A percentile compares a stretch with the other conserved stretches of the same genome.
These are phyloP conservation scores for Lepisosteus osseus DNA, from an alignment of 2,113 vertebrate genomes.

Conservation along the genomic window DNA sequence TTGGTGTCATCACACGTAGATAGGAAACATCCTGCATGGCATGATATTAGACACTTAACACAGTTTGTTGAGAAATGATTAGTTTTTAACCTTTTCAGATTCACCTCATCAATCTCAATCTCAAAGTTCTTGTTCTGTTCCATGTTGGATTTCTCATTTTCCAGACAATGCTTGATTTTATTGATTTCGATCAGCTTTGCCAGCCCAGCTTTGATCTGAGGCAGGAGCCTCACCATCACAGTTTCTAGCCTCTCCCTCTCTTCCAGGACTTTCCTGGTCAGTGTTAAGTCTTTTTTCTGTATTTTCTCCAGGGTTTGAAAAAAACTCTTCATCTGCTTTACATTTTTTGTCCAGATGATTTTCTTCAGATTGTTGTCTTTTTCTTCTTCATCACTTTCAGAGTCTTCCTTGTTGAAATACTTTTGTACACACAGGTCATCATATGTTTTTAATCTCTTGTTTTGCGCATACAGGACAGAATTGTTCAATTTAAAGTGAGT, in stretches of 20 bases:
- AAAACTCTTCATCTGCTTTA: too few species aligned
- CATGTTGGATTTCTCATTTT: conserved; percentile 26
- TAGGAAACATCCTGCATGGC: conserved; percentile 30
- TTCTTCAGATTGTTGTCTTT: too few species aligned
- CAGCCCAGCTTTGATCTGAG: conserved; percentile 36
- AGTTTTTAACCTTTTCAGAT: conserved; percentile 6
- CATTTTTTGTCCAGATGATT: too few species aligned
- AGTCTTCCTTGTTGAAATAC: too few species aligned
- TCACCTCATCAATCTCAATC: conserved; percentile 26
- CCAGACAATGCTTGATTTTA: conserved; percentile 21
- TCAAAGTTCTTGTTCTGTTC: conserved; percentile 32
- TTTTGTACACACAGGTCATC: too few species aligned
- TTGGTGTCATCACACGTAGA: conserved; percentile 9
- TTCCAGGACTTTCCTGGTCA: conserved; percentile 35
- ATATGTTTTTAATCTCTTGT: too few species aligned
- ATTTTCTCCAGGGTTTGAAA: too few species aligned
- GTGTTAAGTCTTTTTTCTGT: too few species aligned
- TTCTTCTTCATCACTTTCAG: too few species aligned
- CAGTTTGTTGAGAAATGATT: conserved; percentile 25
- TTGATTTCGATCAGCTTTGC: conserved; percentile 32
- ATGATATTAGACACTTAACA: conserved; percentile 28
- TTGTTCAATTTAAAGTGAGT: too few species aligned
- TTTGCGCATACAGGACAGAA: too few species aligned
- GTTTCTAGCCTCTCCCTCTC: conserved; percentile 33
- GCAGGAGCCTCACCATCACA: conserved; percentile 25